These are phyloP conservation scores for Laothoe populi DNA, from an alignment of 2,888 invertebrate species.

Conservation along the genomic window DNA sequence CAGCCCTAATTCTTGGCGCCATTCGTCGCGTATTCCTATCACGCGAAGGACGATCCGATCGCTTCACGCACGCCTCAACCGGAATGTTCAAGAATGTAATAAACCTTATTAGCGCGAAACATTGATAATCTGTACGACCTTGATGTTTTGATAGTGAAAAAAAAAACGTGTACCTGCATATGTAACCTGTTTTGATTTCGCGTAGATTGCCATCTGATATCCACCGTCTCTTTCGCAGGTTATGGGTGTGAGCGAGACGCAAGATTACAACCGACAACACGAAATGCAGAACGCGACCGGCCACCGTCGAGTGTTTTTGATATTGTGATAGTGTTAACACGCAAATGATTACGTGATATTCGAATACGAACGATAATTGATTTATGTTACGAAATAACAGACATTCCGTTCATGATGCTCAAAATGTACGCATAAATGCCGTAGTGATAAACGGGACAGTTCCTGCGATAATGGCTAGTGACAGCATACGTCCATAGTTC, in stretches of 20 bases:
- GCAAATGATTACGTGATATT: constrained; percentile 29
- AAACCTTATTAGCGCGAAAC: constrained; percentile 20
- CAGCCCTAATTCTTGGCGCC: constrained; percentile 5
- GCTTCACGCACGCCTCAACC: not conserved
- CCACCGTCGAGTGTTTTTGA: constrained; percentile 42
- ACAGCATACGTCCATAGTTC: constrained; percentile 56
- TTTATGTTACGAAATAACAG: constrained; percentile 36
- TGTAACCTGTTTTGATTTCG: constrained; percentile 23
- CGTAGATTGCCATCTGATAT: constrained; percentile 47
- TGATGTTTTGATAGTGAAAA: constrained; percentile 26
- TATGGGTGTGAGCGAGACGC: constrained; percentile 47
- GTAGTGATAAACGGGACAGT: constrained; percentile 49
- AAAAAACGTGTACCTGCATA: constrained; percentile 25
- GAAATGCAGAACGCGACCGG: constrained; percentile 45
- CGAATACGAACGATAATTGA: constrained; percentile 32
- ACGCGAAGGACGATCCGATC: constrained; percentile 21
- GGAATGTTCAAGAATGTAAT: constrained; percentile 21
- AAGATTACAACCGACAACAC: constrained; percentile 26
- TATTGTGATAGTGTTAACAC: constrained; percentile 40
- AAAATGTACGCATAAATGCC: constrained; percentile 35
- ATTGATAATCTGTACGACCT: constrained; percentile 27
- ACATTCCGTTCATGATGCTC: constrained; percentile 50
- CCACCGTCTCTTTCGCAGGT: constrained; percentile 68
- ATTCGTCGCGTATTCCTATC: constrained; percentile 7
- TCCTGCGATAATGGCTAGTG: constrained; percentile 68